These are phyloP conservation scores for Phymorhynchus buccinoides DNA, from an alignment of 1,140 invertebrate genomes.

Conservation along the genomic window DNA sequence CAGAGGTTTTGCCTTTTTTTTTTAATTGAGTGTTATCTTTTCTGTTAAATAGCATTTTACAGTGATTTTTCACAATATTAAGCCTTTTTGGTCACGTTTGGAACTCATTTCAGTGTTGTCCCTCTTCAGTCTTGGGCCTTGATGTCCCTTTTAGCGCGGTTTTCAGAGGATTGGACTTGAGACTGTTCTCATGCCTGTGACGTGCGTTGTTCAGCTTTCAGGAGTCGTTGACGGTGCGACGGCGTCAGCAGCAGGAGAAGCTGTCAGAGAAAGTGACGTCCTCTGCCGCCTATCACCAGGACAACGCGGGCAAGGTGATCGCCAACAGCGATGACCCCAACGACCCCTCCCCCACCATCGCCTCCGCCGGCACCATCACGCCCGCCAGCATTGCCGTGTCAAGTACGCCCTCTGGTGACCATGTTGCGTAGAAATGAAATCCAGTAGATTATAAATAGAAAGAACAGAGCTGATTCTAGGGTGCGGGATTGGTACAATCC, in stretches of 20 bases:
- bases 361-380: background rate
- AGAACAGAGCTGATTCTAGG: background rate
- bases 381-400: background rate
- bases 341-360: background rate
- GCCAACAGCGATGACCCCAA: slow-evolving; percentile 28
- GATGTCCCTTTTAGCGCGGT: too few species aligned
- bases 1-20: too few species aligned
- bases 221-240: slow-evolving; percentile 62
- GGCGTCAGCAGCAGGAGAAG: slow-evolving; percentile 67
- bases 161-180: too few species aligned
- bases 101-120: too few species aligned
- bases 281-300: slow-evolving; percentile 52
- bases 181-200: too few species aligned
- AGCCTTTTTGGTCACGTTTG: too few species aligned
- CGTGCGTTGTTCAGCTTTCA: slow-evolving; percentile 58
- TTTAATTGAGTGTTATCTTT: too few species aligned
- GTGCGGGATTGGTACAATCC: too few species aligned
- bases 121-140: too few species aligned
- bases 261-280: slow-evolving; percentile 59
- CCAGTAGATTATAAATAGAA: too few species aligned
- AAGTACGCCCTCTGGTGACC: background rate
- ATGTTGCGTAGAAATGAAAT: background rate
- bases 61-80: too few species aligned
- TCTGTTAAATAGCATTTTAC: too few species aligned
- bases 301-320: slow-evolving; percentile 40